phyloP scores from a whole-genome alignment of 2,113 vertebrate genomes.

The Porphyrio hochstetteri region DNA sequence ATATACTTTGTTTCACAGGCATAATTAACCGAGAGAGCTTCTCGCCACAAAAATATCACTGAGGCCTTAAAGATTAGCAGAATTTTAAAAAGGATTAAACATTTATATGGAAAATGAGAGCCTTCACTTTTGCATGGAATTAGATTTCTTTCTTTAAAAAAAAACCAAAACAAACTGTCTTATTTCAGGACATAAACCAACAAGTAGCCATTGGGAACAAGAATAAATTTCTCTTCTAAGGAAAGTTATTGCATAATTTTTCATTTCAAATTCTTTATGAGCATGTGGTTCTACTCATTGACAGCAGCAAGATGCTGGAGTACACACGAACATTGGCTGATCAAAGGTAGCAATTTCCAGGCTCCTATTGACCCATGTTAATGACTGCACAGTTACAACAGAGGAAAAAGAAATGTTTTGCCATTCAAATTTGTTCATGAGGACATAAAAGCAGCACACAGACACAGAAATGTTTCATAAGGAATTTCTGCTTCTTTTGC shows the following conservation, averaged over 20 bases:
- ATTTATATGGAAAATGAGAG: conserved; percentile 48
- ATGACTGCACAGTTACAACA: not conserved
- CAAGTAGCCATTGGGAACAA: not conserved
- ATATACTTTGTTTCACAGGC: conserved; percentile 37
- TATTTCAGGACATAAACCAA: not conserved
- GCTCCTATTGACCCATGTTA: not conserved
- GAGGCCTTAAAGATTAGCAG: conserved; percentile 49
- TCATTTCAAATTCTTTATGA: not conserved
- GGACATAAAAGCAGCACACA: not conserved
- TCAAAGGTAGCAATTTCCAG: not conserved
- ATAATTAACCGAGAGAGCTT: conserved; percentile 41
- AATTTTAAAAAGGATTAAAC: conserved; percentile 60
- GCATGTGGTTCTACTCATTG: not conserved
- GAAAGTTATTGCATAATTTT: not conserved
- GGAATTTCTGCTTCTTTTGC: not conserved
- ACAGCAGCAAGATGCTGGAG: not conserved
- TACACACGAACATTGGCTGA: not conserved
- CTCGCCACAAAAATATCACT: conserved; percentile 42
- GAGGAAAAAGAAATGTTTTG: not conserved
- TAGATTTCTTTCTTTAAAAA: not conserved
- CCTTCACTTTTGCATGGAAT: not conserved
- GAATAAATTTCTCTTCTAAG: not conserved
- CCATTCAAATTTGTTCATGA: not conserved
- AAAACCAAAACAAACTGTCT: not conserved
- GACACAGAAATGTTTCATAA: not conserved